Conservation (phyloP, 92 coral and sea anemone species). For the Palythoa grandiflora region DNA sequence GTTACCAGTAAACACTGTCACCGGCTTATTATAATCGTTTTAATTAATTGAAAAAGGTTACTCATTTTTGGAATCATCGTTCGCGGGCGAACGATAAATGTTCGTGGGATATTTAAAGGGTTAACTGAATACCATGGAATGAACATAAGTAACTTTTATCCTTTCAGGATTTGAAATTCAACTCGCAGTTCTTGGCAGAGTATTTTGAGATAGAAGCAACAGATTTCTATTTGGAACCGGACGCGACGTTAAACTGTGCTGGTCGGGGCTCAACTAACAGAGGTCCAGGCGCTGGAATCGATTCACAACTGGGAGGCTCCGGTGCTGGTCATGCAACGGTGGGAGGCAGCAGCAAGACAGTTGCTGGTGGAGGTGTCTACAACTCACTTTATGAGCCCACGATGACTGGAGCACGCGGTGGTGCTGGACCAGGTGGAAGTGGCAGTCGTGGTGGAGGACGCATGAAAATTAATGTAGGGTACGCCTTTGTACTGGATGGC, state of each 20-base stretch:
- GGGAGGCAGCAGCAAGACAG: conserved; percentile 68
- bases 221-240: conserved; percentile 76
- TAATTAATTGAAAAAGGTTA: no score
- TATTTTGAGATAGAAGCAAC: conserved; percentile 73
- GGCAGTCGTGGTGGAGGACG: conserved; percentile 79
- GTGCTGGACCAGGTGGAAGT: conserved; percentile 58
- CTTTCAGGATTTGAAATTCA: conserved; percentile 73
- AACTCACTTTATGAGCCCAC: conserved; percentile 71
- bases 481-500: conserved; percentile 70
- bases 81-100: no score
- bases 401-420: conserved; percentile 69
- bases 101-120: not conserved
- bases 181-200: conserved; percentile 68
- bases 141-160: not conserved
- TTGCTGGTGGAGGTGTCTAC: conserved; percentile 54
- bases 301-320: conserved; percentile 65
- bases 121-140: not conserved
- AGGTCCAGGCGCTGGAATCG: conserved; percentile 66
- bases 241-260: conserved; percentile 65
- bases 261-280: conserved; percentile 65
- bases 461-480: conserved; percentile 63
- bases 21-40: no score
- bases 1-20: no score
- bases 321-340: conserved; percentile 75
- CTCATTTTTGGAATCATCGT: no score